Conservation (phyloP, 2,797 vertebrate genomes). For the Acanthurus leucopareius region DNA sequence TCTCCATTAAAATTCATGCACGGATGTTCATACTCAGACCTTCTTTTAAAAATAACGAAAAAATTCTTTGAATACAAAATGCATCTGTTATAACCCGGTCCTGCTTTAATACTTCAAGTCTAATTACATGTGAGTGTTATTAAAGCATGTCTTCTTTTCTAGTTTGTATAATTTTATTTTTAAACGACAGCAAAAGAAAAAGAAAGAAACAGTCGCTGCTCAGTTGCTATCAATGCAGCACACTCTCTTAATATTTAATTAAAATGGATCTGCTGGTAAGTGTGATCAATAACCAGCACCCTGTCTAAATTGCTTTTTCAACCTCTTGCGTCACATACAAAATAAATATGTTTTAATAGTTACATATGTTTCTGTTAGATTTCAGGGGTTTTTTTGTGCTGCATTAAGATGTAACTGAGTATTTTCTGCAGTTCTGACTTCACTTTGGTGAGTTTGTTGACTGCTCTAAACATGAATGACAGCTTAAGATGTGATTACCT, state of each 20-base stretch:
- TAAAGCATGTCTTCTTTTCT: conserved; percentile 65
- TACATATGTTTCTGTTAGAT: conserved; percentile 54
- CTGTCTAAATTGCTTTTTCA: conserved; percentile 87
- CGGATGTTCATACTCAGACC: conserved; percentile 98
- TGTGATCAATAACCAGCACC: conserved; percentile 86
- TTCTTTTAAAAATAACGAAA: conserved; percentile 97
- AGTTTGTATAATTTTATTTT: conserved; percentile 80
- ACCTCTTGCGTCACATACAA: conserved; percentile 83
- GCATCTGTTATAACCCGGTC: conserved; percentile 86
- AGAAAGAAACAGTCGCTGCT: conserved; percentile 67
- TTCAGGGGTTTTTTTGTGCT: conserved; percentile 20
- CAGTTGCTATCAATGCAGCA: conserved; percentile 79
- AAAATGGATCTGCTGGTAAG: conserved; percentile 88
- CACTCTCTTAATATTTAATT: conserved; percentile 89
- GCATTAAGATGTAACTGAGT: conserved; percentile 34
- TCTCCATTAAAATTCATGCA: conserved; percentile 99
- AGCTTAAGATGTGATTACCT: conserved; percentile 54
- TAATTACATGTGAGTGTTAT: conserved; percentile 73
- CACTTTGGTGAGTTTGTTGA: not conserved
- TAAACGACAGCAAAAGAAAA: conserved; percentile 80
- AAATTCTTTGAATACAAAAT: conserved; percentile 97
- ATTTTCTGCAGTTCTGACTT: conserved; percentile 19
- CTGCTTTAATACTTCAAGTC: conserved; percentile 82
- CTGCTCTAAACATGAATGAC: conserved; percentile 30
- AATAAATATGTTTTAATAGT: conserved; percentile 84